Conservation (phyloP, 2,888 invertebrate species). For the Azorinus chamasolen region DNA sequence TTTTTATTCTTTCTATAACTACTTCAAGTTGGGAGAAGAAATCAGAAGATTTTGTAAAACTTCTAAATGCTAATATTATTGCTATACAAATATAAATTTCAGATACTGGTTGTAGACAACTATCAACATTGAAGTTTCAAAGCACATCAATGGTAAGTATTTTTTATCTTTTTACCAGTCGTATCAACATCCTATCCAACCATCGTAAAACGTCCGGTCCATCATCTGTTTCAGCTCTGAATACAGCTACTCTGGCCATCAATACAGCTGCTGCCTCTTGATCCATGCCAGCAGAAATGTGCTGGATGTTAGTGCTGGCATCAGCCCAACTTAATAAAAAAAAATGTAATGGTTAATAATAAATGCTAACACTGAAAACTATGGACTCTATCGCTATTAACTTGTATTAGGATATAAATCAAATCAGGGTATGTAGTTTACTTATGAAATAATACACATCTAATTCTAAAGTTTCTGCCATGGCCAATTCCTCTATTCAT, state of each 20-base stretch:
- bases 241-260: slow-evolving; percentile 98
- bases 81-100: too few relatives aligned
- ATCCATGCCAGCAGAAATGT: slow-evolving; percentile 98
- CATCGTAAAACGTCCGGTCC: slow-evolving; percentile 98
- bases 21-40: too few relatives aligned
- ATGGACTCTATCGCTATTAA: too few relatives aligned
- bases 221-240: slow-evolving; percentile 95
- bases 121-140: too few relatives aligned
- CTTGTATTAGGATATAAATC: background rate
- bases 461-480: too few relatives aligned
- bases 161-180: slow-evolving; percentile 92
- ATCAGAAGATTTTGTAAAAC: too few relatives aligned
- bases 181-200: slow-evolving; percentile 99
- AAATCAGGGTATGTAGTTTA: background rate
- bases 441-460: background rate
- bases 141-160: too few relatives aligned
- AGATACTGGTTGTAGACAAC: too few relatives aligned
- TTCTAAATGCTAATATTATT: too few relatives aligned
- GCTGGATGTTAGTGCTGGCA: slow-evolving; percentile 94
- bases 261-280: slow-evolving; percentile 99
- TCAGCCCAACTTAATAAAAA: slow-evolving; percentile 94
- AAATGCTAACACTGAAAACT: background rate
- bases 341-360: background rate
- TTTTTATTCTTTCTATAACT: too few relatives aligned
- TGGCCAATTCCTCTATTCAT: too few relatives aligned